A percentile compares a stretch with the other conserved stretches of the same genome.
phyloP scores from a whole-genome alignment of 2,797 vertebrate species.

The Brotula barbata region DNA sequence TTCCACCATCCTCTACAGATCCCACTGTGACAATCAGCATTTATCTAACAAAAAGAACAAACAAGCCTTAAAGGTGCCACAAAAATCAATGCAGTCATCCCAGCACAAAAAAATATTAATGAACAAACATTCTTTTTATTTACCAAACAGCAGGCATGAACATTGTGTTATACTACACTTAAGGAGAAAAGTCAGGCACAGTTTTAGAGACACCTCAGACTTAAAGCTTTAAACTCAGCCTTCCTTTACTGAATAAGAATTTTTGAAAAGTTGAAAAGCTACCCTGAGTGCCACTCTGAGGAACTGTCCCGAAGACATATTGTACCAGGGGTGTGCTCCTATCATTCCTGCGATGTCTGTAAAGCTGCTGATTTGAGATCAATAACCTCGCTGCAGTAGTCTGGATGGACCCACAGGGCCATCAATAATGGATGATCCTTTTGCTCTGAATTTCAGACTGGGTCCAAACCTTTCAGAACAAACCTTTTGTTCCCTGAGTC shows the following conservation, averaged over 20 bases:
- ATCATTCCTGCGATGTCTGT: slow-evolving; percentile 46
- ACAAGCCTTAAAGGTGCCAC: slow-evolving; percentile 23
- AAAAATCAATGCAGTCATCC: slow-evolving; percentile 48
- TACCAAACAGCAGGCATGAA: slow-evolving; percentile 1
- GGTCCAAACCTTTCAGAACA: slow-evolving; percentile 18
- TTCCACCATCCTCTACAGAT: slow-evolving; percentile 1
- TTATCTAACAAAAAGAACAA: slow-evolving; percentile 24
- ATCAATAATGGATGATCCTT: slow-evolving; percentile 71
- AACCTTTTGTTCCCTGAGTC: slow-evolving; percentile 5
- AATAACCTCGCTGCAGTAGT: slow-evolving; percentile 57
- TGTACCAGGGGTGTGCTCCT: slow-evolving; percentile 29
- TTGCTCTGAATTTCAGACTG: slow-evolving; percentile 40
- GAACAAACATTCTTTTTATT: slow-evolving; percentile 17
- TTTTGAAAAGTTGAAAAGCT: slow-evolving; percentile 25
- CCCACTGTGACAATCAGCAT: slow-evolving; percentile 27
- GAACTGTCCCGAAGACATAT: slow-evolving; percentile 41
- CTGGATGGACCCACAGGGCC: slow-evolving; percentile 47
- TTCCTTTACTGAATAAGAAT: slow-evolving; percentile 1
- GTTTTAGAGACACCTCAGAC: slow-evolving; percentile 1
- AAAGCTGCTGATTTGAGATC: slow-evolving; percentile 67
- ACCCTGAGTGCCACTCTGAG: slow-evolving; percentile 25
- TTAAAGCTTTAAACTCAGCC: slow-evolving; percentile 25
- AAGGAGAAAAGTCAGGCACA: no score
- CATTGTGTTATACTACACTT: no score
- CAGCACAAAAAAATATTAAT: no score